phyloP scores from a whole-genome alignment of 2,113 vertebrate species.

The Pterocles orientalis region DNA sequence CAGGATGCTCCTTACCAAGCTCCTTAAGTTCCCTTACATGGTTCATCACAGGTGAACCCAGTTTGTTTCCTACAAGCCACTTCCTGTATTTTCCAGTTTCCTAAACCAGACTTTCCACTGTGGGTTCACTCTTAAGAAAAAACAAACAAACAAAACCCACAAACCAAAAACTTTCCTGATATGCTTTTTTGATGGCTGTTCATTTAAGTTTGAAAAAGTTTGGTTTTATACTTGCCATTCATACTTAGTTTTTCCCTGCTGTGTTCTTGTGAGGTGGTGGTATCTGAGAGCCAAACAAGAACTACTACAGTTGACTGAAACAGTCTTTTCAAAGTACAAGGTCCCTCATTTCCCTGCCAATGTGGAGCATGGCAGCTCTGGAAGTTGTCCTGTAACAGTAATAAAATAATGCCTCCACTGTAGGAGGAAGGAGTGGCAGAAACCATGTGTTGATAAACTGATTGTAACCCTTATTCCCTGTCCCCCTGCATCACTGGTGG shows the following conservation, averaged over 20 bases:
- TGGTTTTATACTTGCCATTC: neutral
- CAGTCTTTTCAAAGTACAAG: neutral
- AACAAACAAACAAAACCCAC: neutral
- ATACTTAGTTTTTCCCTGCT: neutral
- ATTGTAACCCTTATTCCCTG: rapidly evolving
- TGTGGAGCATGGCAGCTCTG: neutral
- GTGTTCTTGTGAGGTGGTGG: neutral
- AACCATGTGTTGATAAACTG: neutral
- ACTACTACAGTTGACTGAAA: neutral
- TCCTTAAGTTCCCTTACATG: neutral
- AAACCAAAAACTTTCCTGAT: neutral
- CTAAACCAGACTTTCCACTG: neutral
- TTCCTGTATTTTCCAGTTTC: neutral
- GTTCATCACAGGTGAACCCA: too few relatives aligned
- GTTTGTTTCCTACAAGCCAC: neutral
- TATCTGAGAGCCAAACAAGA: neutral
- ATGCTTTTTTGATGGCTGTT: neutral
- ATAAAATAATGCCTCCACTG: too few relatives aligned
- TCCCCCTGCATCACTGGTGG: rapidly evolving
- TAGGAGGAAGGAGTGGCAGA: neutral
- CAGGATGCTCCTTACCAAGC: neutral
- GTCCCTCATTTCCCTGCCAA: neutral
- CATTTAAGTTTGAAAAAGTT: neutral
- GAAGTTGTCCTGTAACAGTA: neutral
- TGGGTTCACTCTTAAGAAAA: neutral